A percentile compares a stretch with the other conserved stretches of the same genome.
These are phyloP conservation scores for Apis laboriosa DNA, from an alignment of 1,140 invertebrate species.

Conservation along the genomic window DNA sequence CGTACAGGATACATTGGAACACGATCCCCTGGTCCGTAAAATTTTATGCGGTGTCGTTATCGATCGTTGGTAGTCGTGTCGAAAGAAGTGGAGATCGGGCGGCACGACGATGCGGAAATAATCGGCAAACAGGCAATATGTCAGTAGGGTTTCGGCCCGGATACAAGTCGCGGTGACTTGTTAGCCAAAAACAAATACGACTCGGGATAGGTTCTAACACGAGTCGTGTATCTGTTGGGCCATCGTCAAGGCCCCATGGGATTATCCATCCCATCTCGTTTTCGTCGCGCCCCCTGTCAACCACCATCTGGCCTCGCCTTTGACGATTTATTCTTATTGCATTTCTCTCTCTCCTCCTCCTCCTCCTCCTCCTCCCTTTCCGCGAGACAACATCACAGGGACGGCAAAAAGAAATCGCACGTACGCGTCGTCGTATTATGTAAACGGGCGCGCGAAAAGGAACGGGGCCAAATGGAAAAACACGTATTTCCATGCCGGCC, in stretches of 20 bases:
- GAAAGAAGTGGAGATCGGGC: slow-evolving; percentile 1
- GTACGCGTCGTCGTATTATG: slow-evolving; percentile 4
- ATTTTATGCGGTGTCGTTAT: slow-evolving; percentile 8
- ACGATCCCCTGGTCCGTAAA: slow-evolving; percentile 1
- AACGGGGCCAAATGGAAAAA: slow-evolving; percentile 13
- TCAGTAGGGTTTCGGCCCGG: slow-evolving; percentile 62
- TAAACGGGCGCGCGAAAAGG: slow-evolving; percentile 12
- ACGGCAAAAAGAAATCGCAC: neutral
- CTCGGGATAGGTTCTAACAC: slow-evolving; percentile 48
- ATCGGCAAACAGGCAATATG: slow-evolving; percentile 56
- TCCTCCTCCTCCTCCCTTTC: slow-evolving; percentile 15
- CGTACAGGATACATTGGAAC: neutral
- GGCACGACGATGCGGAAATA: slow-evolving; percentile 30
- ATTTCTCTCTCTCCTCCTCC: slow-evolving; percentile 9
- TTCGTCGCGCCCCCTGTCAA: slow-evolving; percentile 69
- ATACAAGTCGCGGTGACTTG: slow-evolving; percentile 68
- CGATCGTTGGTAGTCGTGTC: neutral
- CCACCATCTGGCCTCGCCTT: slow-evolving; percentile 71
- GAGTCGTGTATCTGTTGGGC: slow-evolving; percentile 64
- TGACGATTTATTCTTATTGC: slow-evolving; percentile 77
- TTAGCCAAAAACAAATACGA: slow-evolving; percentile 77
- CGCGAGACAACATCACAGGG: slow-evolving; percentile 53
- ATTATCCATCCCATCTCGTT: slow-evolving; percentile 75
- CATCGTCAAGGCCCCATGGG: slow-evolving; percentile 71
- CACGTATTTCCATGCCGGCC: slow-evolving; percentile 13